Conservation (phyloP, 2,888 invertebrate genomes). For the Diplolepis rosae region DNA sequence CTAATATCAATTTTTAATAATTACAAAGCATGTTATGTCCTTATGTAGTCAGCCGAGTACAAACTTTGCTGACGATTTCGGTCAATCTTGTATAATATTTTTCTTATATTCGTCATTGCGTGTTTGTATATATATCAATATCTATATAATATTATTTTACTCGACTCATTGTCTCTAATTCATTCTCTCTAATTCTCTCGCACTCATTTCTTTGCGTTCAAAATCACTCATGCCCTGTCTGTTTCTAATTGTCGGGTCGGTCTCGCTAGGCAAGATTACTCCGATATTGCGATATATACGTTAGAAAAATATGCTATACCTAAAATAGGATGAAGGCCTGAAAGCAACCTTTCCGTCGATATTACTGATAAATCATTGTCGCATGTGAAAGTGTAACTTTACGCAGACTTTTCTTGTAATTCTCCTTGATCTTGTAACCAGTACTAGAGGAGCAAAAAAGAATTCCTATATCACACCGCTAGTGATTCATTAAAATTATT, state of each 20-base stretch:
- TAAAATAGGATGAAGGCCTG: constrained; percentile 74
- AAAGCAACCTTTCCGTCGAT: constrained; percentile 70
- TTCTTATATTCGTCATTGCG: constrained; percentile 28
- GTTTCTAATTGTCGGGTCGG: constrained; percentile 53
- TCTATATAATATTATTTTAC: constrained; percentile 36
- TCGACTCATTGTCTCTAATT: constrained; percentile 19
- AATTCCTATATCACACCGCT: constrained; percentile 33
- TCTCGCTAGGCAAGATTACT: constrained; percentile 67
- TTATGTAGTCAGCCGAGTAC: constrained; percentile 69
- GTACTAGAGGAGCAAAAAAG: constrained; percentile 41
- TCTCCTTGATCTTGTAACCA: constrained; percentile 36
- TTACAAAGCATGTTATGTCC: constrained; percentile 73
- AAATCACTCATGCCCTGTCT: constrained; percentile 51
- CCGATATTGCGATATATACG: constrained; percentile 69
- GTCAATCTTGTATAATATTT: constrained; percentile 46
- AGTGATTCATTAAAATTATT: constrained; percentile 30
- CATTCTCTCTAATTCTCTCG: constrained; percentile 37
- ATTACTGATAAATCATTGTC: constrained; percentile 61
- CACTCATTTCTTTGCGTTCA: constrained; percentile 40
- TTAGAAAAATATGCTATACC: constrained; percentile 74
- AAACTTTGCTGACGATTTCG: constrained; percentile 63
- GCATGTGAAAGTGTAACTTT: constrained; percentile 25
- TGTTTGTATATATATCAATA: constrained; percentile 41
- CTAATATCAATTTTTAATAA: constrained; percentile 72
- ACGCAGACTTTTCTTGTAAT: constrained; percentile 19